Evolutionary conservation across 2,113 vertebrate genomes (phyloP).

Genomic region (Actinemys pallida): DNA sequence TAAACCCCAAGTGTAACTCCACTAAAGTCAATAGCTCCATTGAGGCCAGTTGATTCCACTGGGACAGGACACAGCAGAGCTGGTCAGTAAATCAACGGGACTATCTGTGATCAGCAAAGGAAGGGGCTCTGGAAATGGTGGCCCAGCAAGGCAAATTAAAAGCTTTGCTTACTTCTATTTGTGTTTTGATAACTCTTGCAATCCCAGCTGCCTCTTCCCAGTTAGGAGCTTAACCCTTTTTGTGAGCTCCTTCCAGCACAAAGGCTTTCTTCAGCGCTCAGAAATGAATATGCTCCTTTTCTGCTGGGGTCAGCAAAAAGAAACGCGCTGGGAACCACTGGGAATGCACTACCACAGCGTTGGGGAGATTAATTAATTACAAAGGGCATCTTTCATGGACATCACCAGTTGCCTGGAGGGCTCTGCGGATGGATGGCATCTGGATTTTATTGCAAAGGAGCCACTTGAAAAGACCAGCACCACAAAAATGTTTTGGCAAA

Average conservation of each 20-base stretch:
- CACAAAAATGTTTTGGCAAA: constrained; percentile 70
- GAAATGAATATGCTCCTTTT: neutral
- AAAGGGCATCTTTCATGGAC: constrained; percentile 63
- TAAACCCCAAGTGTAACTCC: too few species aligned
- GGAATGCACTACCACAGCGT: constrained; percentile 46
- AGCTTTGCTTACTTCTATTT: neutral
- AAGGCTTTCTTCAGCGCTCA: constrained; percentile 3
- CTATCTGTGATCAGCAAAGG: neutral
- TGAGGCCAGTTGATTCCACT: neutral
- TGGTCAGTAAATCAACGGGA: neutral
- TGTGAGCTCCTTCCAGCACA: neutral
- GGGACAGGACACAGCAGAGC: neutral
- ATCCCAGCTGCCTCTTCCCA: neutral
- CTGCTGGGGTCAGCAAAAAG: constrained; percentile 16
- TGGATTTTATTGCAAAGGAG: constrained; percentile 67
- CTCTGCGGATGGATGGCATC: constrained; percentile 57
- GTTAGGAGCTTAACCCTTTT: constrained; percentile 2
- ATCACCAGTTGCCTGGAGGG: constrained; percentile 52
- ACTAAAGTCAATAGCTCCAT: neutral
- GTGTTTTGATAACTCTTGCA: neutral
- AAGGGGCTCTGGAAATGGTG: rapidly evolving
- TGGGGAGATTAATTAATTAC: constrained; percentile 57
- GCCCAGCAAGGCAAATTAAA: neutral
- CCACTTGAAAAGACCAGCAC: constrained; percentile 70
- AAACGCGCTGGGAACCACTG: neutral